Evolutionary conservation across 2,113 vertebrate species (phyloP), one percentile per base, ranked within the genome.

Genomic region (Podarcis raffonei): DNA sequence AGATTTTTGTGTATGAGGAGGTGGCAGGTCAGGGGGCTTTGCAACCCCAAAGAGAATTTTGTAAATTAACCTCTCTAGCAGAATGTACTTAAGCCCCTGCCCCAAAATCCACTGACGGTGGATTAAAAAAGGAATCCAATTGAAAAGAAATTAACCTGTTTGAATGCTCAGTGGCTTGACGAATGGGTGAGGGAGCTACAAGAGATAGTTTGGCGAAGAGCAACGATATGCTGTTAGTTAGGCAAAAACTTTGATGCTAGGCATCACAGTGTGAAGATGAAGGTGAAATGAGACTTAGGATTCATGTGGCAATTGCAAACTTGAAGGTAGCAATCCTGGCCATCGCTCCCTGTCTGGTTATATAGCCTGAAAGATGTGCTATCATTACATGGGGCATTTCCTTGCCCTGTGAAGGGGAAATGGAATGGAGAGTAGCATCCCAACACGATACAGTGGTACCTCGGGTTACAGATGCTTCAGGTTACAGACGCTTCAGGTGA

Each of bases 21-120:
- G 90, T 93, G 89, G 95, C 96, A 95, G 96, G 96, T 96, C 94
- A 95, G 94, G 93, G 96, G 94, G 95, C 93, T 95, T 86, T 94
- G 87, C 89, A 95, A 91, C 96, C 95, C 93, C 95, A 95, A 95
- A 93, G 88, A 93, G 94, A 95, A 95, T 94, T 93, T 95, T 95
- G 91, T 95, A 90, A 94, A 96, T 95, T 96, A 95, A 94, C 89
- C 92, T 93, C 39, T 18, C 66, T 13, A 87, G 86, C 87, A 92
- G 71, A 42, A 71, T 32, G 81, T 94, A 89, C 93, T 90, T 95
- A 83, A 94, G 74, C 95, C 32, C n/a, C 35, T 12, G 59, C 13
- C 85, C 4, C 81, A 95, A 91, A 30, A 91, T 92, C 89, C 91
- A 87, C 0, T 30, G 93, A 86, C 91, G 93, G 72, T 62, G 93